These are phyloP conservation scores for Gallinago stenura DNA, from an alignment of 2,797 vertebrate genomes.

Conservation along the genomic window DNA sequence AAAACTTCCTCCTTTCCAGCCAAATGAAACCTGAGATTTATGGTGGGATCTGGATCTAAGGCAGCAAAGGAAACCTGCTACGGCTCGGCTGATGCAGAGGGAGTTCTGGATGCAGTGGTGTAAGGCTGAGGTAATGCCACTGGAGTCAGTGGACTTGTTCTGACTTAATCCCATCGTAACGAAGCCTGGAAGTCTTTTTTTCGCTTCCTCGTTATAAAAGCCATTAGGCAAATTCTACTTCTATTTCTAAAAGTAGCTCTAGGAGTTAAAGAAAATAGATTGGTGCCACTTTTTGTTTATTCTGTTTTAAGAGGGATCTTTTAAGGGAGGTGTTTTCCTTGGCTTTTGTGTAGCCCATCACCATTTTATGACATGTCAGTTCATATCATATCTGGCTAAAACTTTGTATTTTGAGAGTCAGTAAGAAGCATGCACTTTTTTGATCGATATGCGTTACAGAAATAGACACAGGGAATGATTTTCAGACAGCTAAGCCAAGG, in stretches of 20 bases:
- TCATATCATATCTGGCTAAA: conserved; percentile 52
- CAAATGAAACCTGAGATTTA: conserved; percentile 34
- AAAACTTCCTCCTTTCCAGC: not conserved
- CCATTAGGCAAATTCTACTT: not conserved
- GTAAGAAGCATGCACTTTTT: not conserved
- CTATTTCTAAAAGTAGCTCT: not conserved
- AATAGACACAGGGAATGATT: conserved; percentile 56
- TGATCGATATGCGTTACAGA: conserved; percentile 46
- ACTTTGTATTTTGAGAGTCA: conserved; percentile 25
- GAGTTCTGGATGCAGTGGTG: not conserved
- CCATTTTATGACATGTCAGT: conserved; percentile 30
- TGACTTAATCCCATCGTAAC: not conserved
- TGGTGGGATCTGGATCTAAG: conserved; percentile 9
- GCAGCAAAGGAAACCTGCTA: not conserved
- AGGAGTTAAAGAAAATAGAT: not conserved
- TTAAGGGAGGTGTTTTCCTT: not conserved
- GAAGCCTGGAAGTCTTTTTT: not conserved
- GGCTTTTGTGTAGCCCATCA: not conserved
- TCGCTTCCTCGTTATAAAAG: not conserved
- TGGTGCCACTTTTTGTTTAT: not conserved
- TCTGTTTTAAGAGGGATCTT: not conserved
- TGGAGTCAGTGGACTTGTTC: not conserved
- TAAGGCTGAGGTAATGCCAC: conserved; percentile 26
- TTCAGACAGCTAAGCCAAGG: conserved; percentile 28
- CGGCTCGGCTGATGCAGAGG: not conserved